A percentile compares a stretch with the other conserved stretches of the same genome.
Conservation (phyloP, 2,797 vertebrate species). For the Poeciliopsis turneri region DNA sequence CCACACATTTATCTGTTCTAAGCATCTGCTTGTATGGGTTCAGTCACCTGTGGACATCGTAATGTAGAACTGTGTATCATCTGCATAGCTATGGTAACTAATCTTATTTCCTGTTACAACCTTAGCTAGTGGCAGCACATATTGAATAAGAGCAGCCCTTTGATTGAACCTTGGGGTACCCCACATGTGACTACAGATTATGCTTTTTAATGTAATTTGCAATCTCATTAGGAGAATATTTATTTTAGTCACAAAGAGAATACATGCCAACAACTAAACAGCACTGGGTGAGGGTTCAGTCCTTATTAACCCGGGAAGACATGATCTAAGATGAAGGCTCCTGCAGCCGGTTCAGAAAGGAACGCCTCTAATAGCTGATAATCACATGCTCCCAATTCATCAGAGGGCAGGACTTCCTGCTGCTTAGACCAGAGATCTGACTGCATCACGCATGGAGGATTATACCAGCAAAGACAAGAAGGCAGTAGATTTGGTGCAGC, state of each 20-base stretch:
- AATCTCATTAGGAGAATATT: neutral
- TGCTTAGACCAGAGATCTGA: neutral
- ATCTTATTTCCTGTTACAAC: too few relatives aligned
- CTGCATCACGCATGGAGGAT: neutral
- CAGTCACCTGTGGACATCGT: too few relatives aligned
- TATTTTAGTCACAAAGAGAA: neutral
- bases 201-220: neutral
- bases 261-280: neutral
- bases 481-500: neutral
- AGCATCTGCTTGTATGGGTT: too few relatives aligned
- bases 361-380: neutral
- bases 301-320: neutral
- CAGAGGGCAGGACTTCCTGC: neutral
- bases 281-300: neutral
- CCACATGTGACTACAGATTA: too few relatives aligned
- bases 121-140: too few relatives aligned
- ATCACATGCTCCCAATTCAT: neutral
- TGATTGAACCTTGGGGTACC: too few relatives aligned
- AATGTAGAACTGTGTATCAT: too few relatives aligned
- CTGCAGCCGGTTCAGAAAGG: too few relatives aligned
- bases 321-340: neutral
- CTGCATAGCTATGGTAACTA: too few relatives aligned
- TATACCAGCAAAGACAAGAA: neutral
- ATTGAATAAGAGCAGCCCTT: too few relatives aligned
- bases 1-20: too few relatives aligned